Conservation (phyloP, 1,140 invertebrate genomes). For the Lasaia peninsularis region DNA sequence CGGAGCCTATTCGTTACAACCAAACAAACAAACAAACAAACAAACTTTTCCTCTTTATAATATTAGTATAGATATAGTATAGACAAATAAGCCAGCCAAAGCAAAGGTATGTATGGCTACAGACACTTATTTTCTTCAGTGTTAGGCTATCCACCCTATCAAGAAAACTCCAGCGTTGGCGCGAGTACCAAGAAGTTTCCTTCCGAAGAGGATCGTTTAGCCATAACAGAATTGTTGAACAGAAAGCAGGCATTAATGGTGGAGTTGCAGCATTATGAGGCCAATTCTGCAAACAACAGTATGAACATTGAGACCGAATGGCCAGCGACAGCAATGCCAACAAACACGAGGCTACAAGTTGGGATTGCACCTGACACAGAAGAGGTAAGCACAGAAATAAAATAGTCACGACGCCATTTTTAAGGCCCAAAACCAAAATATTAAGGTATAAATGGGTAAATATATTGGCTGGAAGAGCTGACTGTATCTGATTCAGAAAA, state of each 20-base stretch:
- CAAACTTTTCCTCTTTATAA: too few relatives aligned
- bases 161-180: slow-evolving; percentile 56
- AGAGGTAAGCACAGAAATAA: too few relatives aligned
- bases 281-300: slow-evolving; percentile 61
- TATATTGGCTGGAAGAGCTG: too few relatives aligned
- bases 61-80: too few relatives aligned
- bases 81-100: not conserved
- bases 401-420: too few relatives aligned
- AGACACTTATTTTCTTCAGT: slow-evolving; percentile 73
- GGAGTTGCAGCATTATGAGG: slow-evolving; percentile 90
- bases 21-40: too few relatives aligned
- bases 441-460: too few relatives aligned
- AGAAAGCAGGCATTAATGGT: slow-evolving; percentile 89
- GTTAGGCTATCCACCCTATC: slow-evolving; percentile 83
- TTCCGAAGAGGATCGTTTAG: slow-evolving; percentile 83
- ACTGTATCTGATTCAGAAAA: too few relatives aligned
- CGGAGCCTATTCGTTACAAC: too few relatives aligned
- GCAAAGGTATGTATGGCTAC: too few relatives aligned
- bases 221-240: slow-evolving; percentile 87
- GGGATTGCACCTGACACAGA: slow-evolving; percentile 68
- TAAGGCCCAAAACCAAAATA: too few relatives aligned
- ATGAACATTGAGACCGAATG: slow-evolving; percentile 37
- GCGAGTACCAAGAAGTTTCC: slow-evolving; percentile 39
- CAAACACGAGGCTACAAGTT: slow-evolving; percentile 79
- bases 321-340: slow-evolving; percentile 80